Base-by-base conservation (phyloP, 2,888 invertebrate species). In the Stramonita haemastoma region DNA sequence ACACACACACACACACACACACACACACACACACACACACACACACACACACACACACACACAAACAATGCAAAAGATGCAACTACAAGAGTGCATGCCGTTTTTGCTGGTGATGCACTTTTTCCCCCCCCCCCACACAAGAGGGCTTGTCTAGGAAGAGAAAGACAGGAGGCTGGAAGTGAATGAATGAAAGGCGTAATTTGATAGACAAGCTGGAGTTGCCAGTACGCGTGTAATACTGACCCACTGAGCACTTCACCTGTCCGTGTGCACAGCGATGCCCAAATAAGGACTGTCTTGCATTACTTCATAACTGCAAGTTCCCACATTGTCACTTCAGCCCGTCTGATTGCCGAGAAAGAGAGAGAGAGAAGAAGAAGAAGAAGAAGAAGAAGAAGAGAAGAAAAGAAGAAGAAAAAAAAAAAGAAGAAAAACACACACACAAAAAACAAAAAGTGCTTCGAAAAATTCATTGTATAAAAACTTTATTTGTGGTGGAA, bases 251-350 rank as follows among this genome's bases (percentile, higher is more conserved):
- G 26, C 32, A 19, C 19, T n/a, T n/a, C 70, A 70, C 70, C n/a
- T 73, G 70, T 73, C 73, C 73, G n/a, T 6, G n/a, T 11, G 26
- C 34, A 32, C 32, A 79, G 1, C 13, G 11, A 77, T 79, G 77
- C 34, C 77, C 34, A 79, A 79, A 79, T 34, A 79, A 79, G 77
- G 77, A 79, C 77, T 26, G 77, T 79, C 77, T 79, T 79, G 77
- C 77, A 26, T 79, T 79, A 13, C 32, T 79, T 77, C 34, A 79
- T 79, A 79, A 79, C 77, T 15, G 34, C 32, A 79, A 34, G 77
- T 79, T 79, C 77, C 77, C 77, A 29, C 73, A 34, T 19, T 79
- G 26, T 26, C 77, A 17, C 32, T 32, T 15, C 77, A 79, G 19
- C 77, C 77, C 34, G 34, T 13, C 34, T 79, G 77, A 32, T 5